Conservation (phyloP, 2,888 invertebrate genomes). For the Dasypogon diadema region DNA sequence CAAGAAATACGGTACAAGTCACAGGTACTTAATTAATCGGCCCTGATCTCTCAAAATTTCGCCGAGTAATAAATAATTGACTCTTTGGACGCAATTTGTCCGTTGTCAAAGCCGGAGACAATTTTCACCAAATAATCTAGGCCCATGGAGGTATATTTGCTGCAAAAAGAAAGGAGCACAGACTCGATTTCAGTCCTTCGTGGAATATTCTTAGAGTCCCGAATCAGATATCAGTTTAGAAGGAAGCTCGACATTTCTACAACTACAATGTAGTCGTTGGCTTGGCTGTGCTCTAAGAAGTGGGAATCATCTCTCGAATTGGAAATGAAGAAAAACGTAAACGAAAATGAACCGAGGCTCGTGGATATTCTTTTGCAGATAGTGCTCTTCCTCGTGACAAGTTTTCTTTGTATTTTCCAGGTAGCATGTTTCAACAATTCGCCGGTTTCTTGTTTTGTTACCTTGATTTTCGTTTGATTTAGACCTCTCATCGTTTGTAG, state of each 20-base stretch:
- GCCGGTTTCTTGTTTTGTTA: conserved; percentile 43
- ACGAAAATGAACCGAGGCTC: conserved; percentile 25
- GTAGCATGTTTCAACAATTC: conserved; percentile 48
- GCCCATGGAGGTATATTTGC: conserved; percentile 14
- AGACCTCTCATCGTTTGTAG: conserved; percentile 47
- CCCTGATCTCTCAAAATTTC: background rate
- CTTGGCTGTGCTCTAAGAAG: conserved; percentile 12
- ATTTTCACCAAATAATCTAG: conserved; percentile 8
- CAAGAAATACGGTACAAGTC: conserved; percentile 13
- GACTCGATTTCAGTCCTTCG: conserved; percentile 10
- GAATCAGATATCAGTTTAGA: conserved; percentile 31
- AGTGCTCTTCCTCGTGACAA: conserved; percentile 44
- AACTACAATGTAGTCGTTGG: no score
- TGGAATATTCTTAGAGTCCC: conserved; percentile 24
- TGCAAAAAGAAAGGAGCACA: background rate
- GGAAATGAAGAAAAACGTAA: background rate
- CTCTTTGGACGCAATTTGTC: conserved; percentile 40
- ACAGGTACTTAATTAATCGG: conserved; percentile 38
- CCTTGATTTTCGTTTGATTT: conserved; percentile 50
- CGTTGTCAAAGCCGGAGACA: conserved; percentile 25
- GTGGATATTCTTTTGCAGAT: conserved; percentile 46
- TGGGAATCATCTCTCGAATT: conserved; percentile 34
- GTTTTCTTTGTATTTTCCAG: conserved; percentile 41
- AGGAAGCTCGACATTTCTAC: background rate
- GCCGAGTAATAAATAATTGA: conserved; percentile 30